These are phyloP conservation scores for Atrina japonica DNA, from an alignment of 2,888 invertebrate species.

Conservation along the genomic window DNA sequence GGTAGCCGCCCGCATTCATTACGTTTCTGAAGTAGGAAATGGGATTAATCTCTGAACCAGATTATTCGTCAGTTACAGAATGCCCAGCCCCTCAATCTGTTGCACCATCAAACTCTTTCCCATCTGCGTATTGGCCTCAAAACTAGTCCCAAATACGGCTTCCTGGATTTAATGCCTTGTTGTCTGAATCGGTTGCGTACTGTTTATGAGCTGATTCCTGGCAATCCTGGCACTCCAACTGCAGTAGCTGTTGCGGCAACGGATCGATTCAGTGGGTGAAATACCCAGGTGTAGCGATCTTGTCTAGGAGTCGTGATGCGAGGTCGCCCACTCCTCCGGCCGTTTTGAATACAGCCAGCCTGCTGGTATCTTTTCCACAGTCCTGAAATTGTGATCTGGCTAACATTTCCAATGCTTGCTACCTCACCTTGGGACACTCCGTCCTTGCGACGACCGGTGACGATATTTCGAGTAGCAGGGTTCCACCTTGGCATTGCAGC, in stretches of 20 bases:
- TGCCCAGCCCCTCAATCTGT: no score
- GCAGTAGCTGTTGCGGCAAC: neutral
- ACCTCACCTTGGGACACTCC: constrained; percentile 1
- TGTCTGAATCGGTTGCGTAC: neutral
- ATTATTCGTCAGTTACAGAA: no score
- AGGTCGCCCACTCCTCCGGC: constrained; percentile 1
- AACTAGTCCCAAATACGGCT: neutral
- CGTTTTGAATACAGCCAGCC: neutral
- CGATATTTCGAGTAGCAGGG: no score
- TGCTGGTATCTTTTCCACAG: constrained; percentile 8
- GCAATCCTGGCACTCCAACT: no score
- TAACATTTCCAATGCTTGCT: neutral
- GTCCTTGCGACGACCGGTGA: neutral
- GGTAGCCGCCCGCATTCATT: no score
- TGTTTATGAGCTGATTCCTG: constrained; percentile 2
- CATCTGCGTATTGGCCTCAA: neutral
- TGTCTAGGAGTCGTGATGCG: no score
- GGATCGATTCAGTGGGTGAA: constrained; percentile 4
- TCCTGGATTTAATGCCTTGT: neutral
- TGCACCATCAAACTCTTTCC: no score
- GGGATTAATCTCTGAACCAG: no score
- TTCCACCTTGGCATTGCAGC: no score
- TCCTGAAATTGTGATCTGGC: no score
- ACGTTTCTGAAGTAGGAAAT: no score
- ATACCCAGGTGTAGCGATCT: constrained; percentile 12